Conservation (phyloP, 2,113 vertebrate genomes). For the Anarhynchus alexandrinus region DNA sequence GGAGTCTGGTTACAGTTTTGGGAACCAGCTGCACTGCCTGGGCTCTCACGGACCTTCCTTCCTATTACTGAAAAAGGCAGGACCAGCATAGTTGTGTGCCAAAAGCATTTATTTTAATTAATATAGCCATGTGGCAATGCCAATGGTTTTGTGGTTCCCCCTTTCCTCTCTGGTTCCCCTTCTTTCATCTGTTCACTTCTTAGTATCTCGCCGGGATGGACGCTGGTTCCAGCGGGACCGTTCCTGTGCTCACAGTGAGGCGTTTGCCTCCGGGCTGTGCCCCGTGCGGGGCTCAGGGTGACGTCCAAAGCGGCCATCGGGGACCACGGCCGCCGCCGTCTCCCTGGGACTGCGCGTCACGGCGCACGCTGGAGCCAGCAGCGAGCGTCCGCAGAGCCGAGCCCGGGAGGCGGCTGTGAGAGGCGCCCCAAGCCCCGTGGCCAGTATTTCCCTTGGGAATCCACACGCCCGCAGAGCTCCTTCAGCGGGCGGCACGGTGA, state of each 20-base stretch:
- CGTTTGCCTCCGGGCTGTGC: not conserved
- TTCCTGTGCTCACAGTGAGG: not conserved
- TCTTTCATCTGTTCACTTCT: not conserved
- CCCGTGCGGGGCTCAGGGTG: not conserved
- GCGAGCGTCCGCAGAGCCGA: accelerated
- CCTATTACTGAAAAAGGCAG: not conserved
- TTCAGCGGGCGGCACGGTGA: accelerated
- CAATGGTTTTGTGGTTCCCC: not conserved
- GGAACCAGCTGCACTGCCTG: not conserved
- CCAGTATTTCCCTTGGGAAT: not conserved
- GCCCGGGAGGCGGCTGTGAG: accelerated
- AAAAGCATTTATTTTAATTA: not conserved
- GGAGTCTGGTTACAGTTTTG: not conserved
- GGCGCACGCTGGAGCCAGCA: not conserved
- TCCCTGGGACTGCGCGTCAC: accelerated
- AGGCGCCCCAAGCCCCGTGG: not conserved
- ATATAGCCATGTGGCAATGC: not conserved
- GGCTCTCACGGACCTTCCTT: not conserved
- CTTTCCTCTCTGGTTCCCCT: not conserved
- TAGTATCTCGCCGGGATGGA: not conserved
- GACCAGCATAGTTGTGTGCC: not conserved
- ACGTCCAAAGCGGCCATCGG: accelerated
- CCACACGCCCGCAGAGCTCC: not conserved
- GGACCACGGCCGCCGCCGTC: not conserved
- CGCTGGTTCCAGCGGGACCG: not conserved